Base-by-base conservation (phyloP, 30 jellyfish, hydroid and myxozoan genomes). In the Hydractinia symbiolongicarpus region DNA sequence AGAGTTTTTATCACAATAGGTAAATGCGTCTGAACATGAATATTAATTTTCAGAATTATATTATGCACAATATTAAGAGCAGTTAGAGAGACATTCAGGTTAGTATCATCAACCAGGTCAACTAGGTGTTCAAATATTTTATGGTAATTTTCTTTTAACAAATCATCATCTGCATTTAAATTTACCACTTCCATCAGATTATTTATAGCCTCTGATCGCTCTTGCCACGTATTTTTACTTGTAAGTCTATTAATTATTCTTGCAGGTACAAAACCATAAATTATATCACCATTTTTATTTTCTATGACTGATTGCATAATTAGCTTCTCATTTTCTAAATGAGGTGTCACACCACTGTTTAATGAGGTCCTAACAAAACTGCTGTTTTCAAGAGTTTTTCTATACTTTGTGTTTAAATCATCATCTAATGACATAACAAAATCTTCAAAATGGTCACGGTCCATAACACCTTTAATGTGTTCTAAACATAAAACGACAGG, bases 131-230 rank as follows among this genome's bases (percentile, higher is more conserved):
- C 95, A 14, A 91, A 72, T 21, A 91, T 76, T 50, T 84, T 91
- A 8, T 83, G 89, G 49, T 81, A 73, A 55, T 77, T 68, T 16
- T 62, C 50, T 61, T 71, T 53, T 13, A 91, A 60, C 4, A 73
- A 73, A 5, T 89, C 66, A 20, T 55, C 66, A 76, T 91, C 96
- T 8, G 50, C 53, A 20, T 81, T 55, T 9, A 80, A 72, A 17
- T 73, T 86, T 57, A 86, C 76, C 11, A 82, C 68, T 40, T 77
- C 58, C 21, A 74, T 77, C 44, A 91, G 73, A 8, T 87, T 90
- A 52, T 91, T 94, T 53, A 86, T 83, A 13, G 95, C 98, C 82
- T 81, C 88, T 16, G 95, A 87, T 20, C 98, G 82, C 19, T 87
- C 67, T 55, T 86, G 85, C 95, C 94, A 86, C 79, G 67, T 86